Evolutionary conservation across 1,140 invertebrate species (phyloP).

Genomic region (Diploscapter pachys): DNA sequence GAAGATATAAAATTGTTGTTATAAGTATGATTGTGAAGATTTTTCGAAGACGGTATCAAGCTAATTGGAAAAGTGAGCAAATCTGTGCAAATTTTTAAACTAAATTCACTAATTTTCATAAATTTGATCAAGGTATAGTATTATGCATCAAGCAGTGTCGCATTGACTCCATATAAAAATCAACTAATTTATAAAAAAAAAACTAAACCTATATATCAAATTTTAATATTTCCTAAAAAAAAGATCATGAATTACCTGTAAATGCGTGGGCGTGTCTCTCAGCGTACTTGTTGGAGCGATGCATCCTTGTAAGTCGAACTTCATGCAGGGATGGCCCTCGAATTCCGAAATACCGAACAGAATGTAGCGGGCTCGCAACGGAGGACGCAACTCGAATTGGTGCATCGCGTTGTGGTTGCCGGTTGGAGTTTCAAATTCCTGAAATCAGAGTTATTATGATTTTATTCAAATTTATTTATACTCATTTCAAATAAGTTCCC

Average conservation of each 20-base stretch:
- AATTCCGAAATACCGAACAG: constrained; percentile 88
- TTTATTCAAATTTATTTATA: background rate
- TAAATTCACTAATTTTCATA: no score
- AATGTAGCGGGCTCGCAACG: constrained; percentile 84
- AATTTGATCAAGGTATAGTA: no score
- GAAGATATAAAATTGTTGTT: background rate
- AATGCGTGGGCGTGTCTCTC: constrained; percentile 54
- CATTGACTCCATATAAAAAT: no score
- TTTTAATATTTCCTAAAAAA: background rate
- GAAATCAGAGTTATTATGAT: constrained; percentile 15
- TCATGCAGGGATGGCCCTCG: constrained; percentile 90
- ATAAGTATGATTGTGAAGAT: background rate
- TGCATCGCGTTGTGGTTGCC: constrained; percentile 90
- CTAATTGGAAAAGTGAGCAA: background rate
- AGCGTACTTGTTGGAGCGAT: constrained; percentile 64
- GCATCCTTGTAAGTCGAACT: constrained; percentile 92
- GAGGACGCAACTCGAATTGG: constrained; percentile 88
- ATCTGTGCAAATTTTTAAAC: no score
- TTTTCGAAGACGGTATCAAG: background rate
- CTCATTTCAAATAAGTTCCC: no score
- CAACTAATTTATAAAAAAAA: no score
- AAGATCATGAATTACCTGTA: constrained; percentile 43
- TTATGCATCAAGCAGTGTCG: no score
- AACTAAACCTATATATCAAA: no score
- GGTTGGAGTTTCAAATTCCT: constrained; percentile 63